Conservation (phyloP, 2,113 vertebrate genomes). For the Macroglossus sobrinus region DNA sequence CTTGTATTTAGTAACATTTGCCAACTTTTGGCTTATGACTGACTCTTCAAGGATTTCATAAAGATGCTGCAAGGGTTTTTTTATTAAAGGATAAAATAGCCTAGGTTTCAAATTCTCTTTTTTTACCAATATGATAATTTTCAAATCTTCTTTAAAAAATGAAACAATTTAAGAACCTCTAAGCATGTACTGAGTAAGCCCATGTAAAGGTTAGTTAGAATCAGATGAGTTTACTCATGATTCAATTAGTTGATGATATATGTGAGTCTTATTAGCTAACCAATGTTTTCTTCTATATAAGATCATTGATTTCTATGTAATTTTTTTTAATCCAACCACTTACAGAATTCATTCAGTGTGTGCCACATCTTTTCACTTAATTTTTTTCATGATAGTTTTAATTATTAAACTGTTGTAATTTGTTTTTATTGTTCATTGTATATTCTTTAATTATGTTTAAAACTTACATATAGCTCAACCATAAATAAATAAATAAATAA, state of each 20-base stretch:
- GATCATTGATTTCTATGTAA: not conserved
- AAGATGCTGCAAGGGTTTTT: not conserved
- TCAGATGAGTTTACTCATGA: not conserved
- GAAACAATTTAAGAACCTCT: not conserved
- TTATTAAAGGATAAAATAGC: not conserved
- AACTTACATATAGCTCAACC: not conserved
- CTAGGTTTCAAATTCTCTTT: not conserved
- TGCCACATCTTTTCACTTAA: not conserved
- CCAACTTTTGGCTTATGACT: not conserved
- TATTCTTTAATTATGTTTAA: not conserved
- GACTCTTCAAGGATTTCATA: not conserved
- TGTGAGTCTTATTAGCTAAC: not conserved
- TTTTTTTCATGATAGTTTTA: not conserved
- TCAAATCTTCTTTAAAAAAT: not conserved
- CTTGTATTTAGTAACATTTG: accelerated
- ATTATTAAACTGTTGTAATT: not conserved
- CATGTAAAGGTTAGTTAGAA: not conserved
- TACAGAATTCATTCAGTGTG: not conserved
- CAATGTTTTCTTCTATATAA: not conserved
- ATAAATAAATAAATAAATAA: not conserved
- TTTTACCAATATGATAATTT: not conserved
- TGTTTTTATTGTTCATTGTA: not conserved
- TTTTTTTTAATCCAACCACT: not conserved
- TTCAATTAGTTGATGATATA: not conserved
- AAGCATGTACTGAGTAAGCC: not conserved